A percentile compares a stretch with the other conserved stretches of the same genome.
These are phyloP conservation scores for Graphium colonna DNA, from an alignment of 2,888 invertebrate genomes.

Conservation along the genomic window DNA sequence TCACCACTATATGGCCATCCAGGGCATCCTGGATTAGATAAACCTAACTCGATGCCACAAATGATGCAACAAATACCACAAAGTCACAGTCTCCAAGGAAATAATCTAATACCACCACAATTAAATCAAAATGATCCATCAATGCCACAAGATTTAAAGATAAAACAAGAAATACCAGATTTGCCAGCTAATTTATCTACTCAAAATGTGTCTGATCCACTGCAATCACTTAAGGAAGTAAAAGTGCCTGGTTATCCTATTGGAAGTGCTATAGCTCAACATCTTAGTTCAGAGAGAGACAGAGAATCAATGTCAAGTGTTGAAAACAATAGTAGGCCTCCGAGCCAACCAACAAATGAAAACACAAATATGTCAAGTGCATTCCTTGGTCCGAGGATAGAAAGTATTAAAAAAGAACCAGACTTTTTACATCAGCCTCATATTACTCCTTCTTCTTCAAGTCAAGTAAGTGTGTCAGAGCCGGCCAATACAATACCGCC, in stretches of 20 bases:
- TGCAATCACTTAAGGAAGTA: constrained; percentile 89
- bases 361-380: constrained; percentile 71
- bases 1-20: constrained; percentile 65
- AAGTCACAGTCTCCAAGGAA: constrained; percentile 54
- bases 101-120: constrained; percentile 52
- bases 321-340: constrained; percentile 69
- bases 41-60: constrained; percentile 61
- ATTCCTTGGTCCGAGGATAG: constrained; percentile 83
- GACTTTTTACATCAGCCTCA: constrained; percentile 79
- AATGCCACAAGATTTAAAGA: constrained; percentile 76
- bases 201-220: constrained; percentile 82
- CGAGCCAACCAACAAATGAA: constrained; percentile 72
- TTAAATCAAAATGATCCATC: constrained; percentile 62
- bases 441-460: constrained; percentile 74
- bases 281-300: constrained; percentile 71
- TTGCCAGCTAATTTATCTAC: constrained; percentile 75
- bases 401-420: constrained; percentile 88
- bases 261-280: constrained; percentile 73
- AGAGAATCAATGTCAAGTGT: constrained; percentile 71
- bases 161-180: constrained; percentile 77
- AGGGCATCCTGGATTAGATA: constrained; percentile 57
- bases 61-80: constrained; percentile 64
- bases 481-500: constrained; percentile 75
- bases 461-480: constrained; percentile 66
- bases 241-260: constrained; percentile 87